phyloP scores from a whole-genome alignment of 2,113 vertebrate species.

The Gasterosteus nipponicus region DNA sequence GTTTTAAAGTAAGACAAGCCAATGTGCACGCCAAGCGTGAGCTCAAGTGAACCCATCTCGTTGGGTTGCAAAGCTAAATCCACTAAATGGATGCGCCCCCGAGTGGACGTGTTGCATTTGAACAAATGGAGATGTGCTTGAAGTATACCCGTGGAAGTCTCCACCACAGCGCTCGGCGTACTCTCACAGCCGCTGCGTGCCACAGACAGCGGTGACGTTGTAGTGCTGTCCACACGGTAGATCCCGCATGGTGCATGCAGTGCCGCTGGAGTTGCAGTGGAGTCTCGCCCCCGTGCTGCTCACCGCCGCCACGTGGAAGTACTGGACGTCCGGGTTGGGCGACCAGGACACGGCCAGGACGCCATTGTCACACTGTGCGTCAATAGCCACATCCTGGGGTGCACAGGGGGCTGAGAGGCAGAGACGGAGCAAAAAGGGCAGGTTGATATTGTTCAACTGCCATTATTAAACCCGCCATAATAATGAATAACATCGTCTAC shows the following conservation, averaged over 20 bases:
- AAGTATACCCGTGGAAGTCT: constrained; percentile 72
- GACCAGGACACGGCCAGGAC: constrained; percentile 73
- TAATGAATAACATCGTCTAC: constrained; percentile 45
- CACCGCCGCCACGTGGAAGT: constrained; percentile 65
- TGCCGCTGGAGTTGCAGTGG: constrained; percentile 65
- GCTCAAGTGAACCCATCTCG: not conserved
- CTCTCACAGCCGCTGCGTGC: constrained; percentile 66
- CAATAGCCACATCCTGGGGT: constrained; percentile 64
- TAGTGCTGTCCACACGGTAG: constrained; percentile 76
- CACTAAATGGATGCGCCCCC: not conserved
- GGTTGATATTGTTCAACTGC: not conserved
- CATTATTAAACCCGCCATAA: not conserved
- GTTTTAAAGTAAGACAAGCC: not conserved
- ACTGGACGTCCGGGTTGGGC: constrained; percentile 65
- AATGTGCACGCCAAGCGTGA: not conserved
- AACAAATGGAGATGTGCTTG: not conserved
- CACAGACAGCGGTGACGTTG: constrained; percentile 65
- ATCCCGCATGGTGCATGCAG: constrained; percentile 57
- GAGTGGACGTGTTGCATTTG: not conserved
- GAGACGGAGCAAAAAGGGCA: not conserved
- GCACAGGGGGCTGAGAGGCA: constrained; percentile 71
- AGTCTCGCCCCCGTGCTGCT: constrained; percentile 39
- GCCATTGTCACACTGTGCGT: constrained; percentile 50
- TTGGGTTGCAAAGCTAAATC: not conserved
- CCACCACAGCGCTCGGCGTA: constrained; percentile 43